phyloP scores from a whole-genome alignment of 1,140 invertebrate species.

The Aporrectodea caliginosa region DNA sequence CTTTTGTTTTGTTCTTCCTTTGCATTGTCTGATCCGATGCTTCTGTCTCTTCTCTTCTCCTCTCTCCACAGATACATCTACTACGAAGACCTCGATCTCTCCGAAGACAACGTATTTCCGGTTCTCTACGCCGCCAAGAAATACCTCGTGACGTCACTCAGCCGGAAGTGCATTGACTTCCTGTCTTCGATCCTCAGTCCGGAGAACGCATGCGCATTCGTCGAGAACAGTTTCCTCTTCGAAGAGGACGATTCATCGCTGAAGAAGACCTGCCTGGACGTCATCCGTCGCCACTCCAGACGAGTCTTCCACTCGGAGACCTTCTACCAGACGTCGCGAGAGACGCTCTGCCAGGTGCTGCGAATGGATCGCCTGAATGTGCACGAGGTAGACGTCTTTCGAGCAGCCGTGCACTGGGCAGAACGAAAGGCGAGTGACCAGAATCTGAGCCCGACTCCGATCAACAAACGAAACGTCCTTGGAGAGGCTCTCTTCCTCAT shows the following conservation, averaged over 20 bases:
- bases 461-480: conserved; percentile 1
- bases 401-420: conserved; percentile 13
- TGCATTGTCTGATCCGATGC: too few species aligned
- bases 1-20: too few species aligned
- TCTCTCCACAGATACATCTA: conserved; percentile 38
- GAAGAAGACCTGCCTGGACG: neutral
- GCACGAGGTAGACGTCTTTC: conserved; percentile 21
- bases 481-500: neutral
- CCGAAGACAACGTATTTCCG: conserved; percentile 76
- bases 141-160: conserved; percentile 72
- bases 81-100: conserved; percentile 53
- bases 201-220: conserved; percentile 66
- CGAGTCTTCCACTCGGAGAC: conserved; percentile 14
- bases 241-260: conserved; percentile 32
- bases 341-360: conserved; percentile 15
- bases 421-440: neutral
- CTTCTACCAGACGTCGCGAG: conserved; percentile 6
- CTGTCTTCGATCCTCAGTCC: conserved; percentile 69
- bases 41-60: neutral
- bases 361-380: conserved; percentile 8
- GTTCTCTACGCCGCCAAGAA: conserved; percentile 79
- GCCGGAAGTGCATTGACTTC: conserved; percentile 75
- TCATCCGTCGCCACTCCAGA: conserved; percentile 10
- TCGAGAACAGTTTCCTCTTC: conserved; percentile 42
- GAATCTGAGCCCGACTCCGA: neutral